Evolutionary conservation across 1,140 invertebrate genomes (phyloP), one percentile per base, ranked within the genome.

Genomic region (Diabrotica virgifera): DNA sequence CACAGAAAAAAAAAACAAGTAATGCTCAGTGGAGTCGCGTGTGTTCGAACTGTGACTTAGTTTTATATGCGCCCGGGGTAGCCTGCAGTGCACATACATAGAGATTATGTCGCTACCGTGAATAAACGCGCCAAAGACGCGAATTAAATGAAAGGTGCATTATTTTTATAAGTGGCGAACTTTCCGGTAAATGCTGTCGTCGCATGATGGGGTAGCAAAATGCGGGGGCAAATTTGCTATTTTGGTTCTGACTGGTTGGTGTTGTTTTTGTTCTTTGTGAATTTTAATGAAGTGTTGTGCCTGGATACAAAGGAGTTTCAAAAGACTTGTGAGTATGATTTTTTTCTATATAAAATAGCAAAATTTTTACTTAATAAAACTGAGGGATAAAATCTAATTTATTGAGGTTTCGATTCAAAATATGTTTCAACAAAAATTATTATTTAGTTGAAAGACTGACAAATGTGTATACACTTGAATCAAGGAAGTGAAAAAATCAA

Each of bases 221-320:
- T 59, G 57, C 64, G 53, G 11, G 24, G 60, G 52, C 36, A 35
- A 50, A 63, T 35, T 55, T 57, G 14, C 54, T 46, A 50, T 52
- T 53, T 54, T 5, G 51, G 52, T 35, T 13, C 9, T 59, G 24
- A 58, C 12, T 58, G 59, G 36, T 46, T 64, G 50, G 59, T 13
- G 61, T 54, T 53, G 35, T 53, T 68, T 37, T 11, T 64, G 52
- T 36, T 68, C 35, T 63, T 63, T 52, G 51, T 65, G 53, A 50
- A 10, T 14, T 37, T 65, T 8, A 36, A 13, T 60, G 66, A 11
- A 12, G 69, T 68, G 12, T 14, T 52, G 24, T 58, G 46, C 14
- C 62, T 72, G 68, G 68, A 73, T 67, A 68, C 61, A 11, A 68
- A 65, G 46, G 72, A 74, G 55, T 74, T 74, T 60, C 72, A 74